A percentile compares a stretch with the other conserved stretches of the same genome.
Conservation (phyloP, 2,888 invertebrate species). For the Linnaemya tessellans region DNA sequence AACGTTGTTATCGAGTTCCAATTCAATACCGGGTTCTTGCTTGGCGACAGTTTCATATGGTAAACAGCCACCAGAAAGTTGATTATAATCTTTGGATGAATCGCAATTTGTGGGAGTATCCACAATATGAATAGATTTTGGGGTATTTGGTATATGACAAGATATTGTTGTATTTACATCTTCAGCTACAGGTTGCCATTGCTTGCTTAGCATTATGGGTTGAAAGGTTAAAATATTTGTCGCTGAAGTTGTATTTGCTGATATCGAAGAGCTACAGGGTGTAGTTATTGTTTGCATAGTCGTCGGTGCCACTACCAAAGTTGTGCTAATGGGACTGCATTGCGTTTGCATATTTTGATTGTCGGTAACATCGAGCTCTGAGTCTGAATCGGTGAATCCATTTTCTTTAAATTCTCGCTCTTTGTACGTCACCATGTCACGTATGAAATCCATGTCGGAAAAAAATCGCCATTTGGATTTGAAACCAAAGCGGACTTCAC, state of each 20-base stretch:
- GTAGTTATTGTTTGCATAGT: slow-evolving; percentile 27
- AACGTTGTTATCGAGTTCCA: not conserved
- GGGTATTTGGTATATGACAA: not conserved
- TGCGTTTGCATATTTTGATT: slow-evolving; percentile 10
- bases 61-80: not conserved
- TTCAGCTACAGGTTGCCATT: slow-evolving; percentile 44
- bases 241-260: not conserved
- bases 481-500: slow-evolving; percentile 66
- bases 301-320: not conserved
- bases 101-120: slow-evolving; percentile 27
- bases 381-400: slow-evolving; percentile 58
- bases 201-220: slow-evolving; percentile 60
- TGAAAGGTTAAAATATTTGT: slow-evolving; percentile 43
- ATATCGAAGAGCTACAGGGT: not conserved
- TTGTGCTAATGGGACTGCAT: slow-evolving; percentile 29
- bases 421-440: slow-evolving; percentile 68
- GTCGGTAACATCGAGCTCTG: slow-evolving; percentile 55
- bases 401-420: slow-evolving; percentile 44
- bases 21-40: slow-evolving; percentile 52
- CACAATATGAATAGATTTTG: not conserved
- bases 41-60: slow-evolving; percentile 36
- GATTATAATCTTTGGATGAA: slow-evolving; percentile 26
- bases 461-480: slow-evolving; percentile 75
- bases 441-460: slow-evolving; percentile 74
- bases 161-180: not conserved